Evolutionary conservation across 2,797 vertebrate genomes (phyloP).

Genomic region (Liasis olivaceus): DNA sequence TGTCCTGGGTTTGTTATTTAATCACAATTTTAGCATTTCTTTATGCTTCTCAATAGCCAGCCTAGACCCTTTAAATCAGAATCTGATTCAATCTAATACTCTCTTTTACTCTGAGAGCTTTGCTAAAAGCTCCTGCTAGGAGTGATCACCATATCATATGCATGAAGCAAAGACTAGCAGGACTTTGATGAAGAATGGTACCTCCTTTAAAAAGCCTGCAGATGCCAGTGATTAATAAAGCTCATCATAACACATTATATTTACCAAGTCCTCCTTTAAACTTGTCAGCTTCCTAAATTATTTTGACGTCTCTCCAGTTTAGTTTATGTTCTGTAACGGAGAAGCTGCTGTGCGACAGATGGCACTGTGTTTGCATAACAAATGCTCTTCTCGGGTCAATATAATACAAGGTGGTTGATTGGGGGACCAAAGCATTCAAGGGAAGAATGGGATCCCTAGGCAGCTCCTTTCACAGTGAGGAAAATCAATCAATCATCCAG

Average conservation of each 20-base stretch:
- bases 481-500: slow-evolving; percentile 32
- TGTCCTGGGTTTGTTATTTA: background rate
- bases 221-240: slow-evolving; percentile 42
- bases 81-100: background rate
- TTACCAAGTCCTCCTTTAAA: slow-evolving; percentile 62
- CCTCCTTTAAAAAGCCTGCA: slow-evolving; percentile 11
- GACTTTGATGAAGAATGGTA: slow-evolving; percentile 7
- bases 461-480: slow-evolving; percentile 2
- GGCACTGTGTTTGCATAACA: slow-evolving; percentile 64
- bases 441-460: background rate
- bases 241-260: slow-evolving; percentile 33
- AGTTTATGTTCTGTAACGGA: slow-evolving; percentile 67
- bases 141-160: slow-evolving; percentile 17
- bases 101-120: background rate
- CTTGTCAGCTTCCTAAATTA: slow-evolving; percentile 64
- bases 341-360: slow-evolving; percentile 66
- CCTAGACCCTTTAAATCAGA: background rate
- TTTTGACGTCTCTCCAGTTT: slow-evolving; percentile 66
- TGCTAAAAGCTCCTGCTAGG: slow-evolving; percentile 3
- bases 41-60: background rate
- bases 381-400: slow-evolving; percentile 60
- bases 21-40: background rate
- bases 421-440: slow-evolving; percentile 7
- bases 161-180: slow-evolving; percentile 33
- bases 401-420: slow-evolving; percentile 46